phyloP scores from a whole-genome alignment of 1,140 invertebrate species.

The Diuraphis noxia region DNA sequence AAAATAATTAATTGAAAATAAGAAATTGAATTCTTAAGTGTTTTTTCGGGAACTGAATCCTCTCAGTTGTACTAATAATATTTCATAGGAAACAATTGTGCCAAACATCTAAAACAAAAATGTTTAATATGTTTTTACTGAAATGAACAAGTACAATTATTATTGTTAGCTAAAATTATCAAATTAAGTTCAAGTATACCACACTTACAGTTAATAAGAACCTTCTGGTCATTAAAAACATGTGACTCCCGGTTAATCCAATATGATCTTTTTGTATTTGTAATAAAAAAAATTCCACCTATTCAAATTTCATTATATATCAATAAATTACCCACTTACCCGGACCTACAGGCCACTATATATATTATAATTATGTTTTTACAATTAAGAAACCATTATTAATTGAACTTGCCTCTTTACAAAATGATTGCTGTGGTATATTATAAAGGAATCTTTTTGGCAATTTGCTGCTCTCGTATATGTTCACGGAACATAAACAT shows the following conservation, averaged over 20 bases:
- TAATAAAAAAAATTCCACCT: slow-evolving; percentile 54
- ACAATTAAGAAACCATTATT: neutral
- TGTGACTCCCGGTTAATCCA: slow-evolving; percentile 54
- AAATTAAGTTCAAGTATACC: neutral
- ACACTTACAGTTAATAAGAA: slow-evolving; percentile 55
- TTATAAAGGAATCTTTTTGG: slow-evolving; percentile 45
- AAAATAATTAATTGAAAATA: too few species aligned
- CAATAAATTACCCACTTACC: neutral
- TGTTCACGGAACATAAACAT: slow-evolving; percentile 41
- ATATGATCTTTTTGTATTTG: slow-evolving; percentile 53
- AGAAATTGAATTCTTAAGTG: slow-evolving; percentile 7
- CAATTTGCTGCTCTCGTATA: slow-evolving; percentile 54
- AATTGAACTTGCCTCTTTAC: slow-evolving; percentile 52
- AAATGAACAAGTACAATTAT: neutral
- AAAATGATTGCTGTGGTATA: slow-evolving; percentile 52
- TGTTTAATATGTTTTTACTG: neutral
- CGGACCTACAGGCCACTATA: too few species aligned
- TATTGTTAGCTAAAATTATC: neutral
- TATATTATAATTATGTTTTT: neutral
- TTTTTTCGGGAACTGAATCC: slow-evolving; percentile 46
- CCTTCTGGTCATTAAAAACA: slow-evolving; percentile 56
- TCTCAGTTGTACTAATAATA: slow-evolving; percentile 55
- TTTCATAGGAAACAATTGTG: slow-evolving; percentile 55
- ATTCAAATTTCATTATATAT: neutral
- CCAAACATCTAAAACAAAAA: slow-evolving; percentile 55